Base-by-base conservation (phyloP, 2,113 vertebrate species). In the Saguinus imperator region DNA sequence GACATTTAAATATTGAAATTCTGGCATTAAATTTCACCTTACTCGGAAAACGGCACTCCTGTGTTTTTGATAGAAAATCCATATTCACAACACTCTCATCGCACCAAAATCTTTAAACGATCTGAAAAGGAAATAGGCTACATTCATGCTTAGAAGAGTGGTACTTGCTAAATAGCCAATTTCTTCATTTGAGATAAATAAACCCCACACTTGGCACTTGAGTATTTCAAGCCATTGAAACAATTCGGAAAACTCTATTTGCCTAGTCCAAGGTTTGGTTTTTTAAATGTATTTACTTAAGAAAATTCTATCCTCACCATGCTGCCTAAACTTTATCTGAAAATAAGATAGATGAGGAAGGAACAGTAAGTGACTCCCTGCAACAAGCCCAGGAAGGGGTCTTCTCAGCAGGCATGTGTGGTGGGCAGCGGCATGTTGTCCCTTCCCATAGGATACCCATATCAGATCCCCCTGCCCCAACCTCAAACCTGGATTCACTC, bases 1-100 rank as follows among this genome's bases (percentile, higher is more conserved):
- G 75, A 73, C 10, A 95, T 96, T 97, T 97, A 94, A 94, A 94
- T 95, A 95, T 57, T 94, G 70, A 94, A 87, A 97, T 95, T 92
- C 29, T 95, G 61, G 87, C 80, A 94, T 96, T 97, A 96, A 95
- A 94, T 92, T 91, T 92, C 21, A 95, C 89, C 83, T 91, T 79
- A 68, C 57, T 91, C 70, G 70, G 87, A 72, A 93, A 94, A 94
- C 1, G 35, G 21, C 66, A 82, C 66, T 77, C 58, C 80, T 48
- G 58, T 40, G 57, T 81, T 96, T 92, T 45, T 94, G 48, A 87
- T 70, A 93, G 70, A 77, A 96, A 95, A 87, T 86, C 80, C 11
- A 64, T 76, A 66, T 80, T 84, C 70, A 96, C 87, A 95, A 95
- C 10, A 85, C 27, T 77, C 23, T 64, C 23, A 50, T 81, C 52